These are phyloP conservation scores for Geotrupes spiniger DNA, from an alignment of 2,888 invertebrate genomes.

Conservation along the genomic window DNA sequence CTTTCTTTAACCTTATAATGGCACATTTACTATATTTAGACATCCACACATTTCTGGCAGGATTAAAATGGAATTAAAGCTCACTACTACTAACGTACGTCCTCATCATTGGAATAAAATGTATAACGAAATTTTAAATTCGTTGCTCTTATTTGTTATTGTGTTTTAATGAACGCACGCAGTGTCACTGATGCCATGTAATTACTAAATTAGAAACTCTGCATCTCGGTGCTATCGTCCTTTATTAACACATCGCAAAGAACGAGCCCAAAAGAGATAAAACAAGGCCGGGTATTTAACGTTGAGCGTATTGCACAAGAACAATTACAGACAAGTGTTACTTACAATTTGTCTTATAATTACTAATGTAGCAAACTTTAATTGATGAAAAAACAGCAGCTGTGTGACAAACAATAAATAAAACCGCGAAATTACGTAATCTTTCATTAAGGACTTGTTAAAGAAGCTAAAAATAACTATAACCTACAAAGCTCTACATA, in stretches of 20 bases:
- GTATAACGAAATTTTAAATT: too few relatives aligned
- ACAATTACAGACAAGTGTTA: constrained; percentile 51
- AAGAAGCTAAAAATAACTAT: constrained; percentile 22
- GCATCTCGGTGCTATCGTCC: not conserved
- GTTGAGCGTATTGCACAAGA: constrained; percentile 30
- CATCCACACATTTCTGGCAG: too few relatives aligned
- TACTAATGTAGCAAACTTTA: constrained; percentile 50
- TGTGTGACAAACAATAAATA: constrained; percentile 49
- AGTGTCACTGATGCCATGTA: constrained; percentile 15
- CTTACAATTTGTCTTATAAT: constrained; percentile 47
- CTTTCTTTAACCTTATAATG: too few relatives aligned
- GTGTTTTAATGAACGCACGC: not conserved
- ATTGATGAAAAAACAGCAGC: constrained; percentile 51
- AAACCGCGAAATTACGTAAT: constrained; percentile 45
- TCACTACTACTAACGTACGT: too few relatives aligned
- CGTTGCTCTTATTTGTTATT: not conserved
- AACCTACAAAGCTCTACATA: constrained; percentile 11
- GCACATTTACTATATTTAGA: too few relatives aligned
- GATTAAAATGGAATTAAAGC: too few relatives aligned
- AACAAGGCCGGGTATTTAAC: constrained; percentile 1
- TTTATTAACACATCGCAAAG: not conserved
- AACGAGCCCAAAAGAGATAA: not conserved
- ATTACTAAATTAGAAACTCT: constrained; percentile 20
- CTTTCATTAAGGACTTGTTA: constrained; percentile 27
- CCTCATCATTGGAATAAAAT: too few relatives aligned